A percentile compares a stretch with the other conserved stretches of the same genome.
phyloP scores from a whole-genome alignment of 2,888 invertebrate species.

The Tetragonisca angustula region DNA sequence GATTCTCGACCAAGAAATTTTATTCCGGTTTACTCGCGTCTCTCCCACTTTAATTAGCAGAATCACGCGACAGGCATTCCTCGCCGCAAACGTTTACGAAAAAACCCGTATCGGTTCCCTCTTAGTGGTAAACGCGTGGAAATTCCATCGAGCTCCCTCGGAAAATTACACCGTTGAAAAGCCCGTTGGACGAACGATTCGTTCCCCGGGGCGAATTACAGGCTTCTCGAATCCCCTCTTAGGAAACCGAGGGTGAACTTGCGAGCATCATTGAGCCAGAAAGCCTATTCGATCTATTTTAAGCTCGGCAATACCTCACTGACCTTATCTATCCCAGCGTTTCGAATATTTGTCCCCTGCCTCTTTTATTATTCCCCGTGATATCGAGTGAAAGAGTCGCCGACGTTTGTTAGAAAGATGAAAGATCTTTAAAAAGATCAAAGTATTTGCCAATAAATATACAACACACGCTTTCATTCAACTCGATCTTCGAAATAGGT shows the following conservation, averaged over 20 bases:
- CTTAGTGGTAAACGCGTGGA: not conserved
- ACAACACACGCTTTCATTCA: no score
- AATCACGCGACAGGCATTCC: no score
- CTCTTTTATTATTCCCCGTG: no score
- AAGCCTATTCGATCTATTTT: conserved; percentile 39
- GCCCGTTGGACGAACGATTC: conserved; percentile 36
- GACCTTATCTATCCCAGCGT: not conserved
- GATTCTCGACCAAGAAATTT: no score
- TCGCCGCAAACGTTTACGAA: no score
- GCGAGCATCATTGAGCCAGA: conserved; percentile 24
- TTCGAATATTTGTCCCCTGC: not conserved
- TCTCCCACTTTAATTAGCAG: no score
- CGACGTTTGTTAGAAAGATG: no score
- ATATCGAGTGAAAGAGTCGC: not conserved
- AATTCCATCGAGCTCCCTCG: conserved; percentile 6
- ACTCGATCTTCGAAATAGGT: no score
- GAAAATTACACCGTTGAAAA: conserved; percentile 27
- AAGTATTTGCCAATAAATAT: no score
- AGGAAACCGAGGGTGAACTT: conserved; percentile 34
- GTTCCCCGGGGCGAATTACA: conserved; percentile 40
- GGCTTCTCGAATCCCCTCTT: conserved; percentile 48
- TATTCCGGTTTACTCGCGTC: no score
- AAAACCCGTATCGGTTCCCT: no score
- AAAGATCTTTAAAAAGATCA: no score
- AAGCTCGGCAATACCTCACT: conserved; percentile 7